phyloP scores from a whole-genome alignment of 2,113 vertebrate species.

The Syngnathus scovelli region DNA sequence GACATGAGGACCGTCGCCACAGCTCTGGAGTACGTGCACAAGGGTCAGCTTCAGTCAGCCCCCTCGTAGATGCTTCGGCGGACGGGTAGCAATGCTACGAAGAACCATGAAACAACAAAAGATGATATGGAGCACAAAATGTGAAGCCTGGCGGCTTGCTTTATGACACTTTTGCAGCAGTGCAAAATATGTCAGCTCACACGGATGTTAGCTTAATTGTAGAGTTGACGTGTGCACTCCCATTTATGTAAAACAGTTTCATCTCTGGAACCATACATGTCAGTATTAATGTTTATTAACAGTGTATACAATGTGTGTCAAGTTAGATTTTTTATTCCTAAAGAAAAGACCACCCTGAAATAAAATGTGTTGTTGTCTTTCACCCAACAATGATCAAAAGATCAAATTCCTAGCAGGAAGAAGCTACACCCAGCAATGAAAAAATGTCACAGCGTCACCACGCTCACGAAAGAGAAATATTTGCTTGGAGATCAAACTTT shows the following conservation, averaged over 20 bases:
- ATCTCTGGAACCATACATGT: slow-evolving; percentile 1
- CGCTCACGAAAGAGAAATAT: no score
- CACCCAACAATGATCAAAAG: no score
- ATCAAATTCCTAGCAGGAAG: no score
- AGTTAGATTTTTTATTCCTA: slow-evolving; percentile 15
- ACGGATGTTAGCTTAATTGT: neutral
- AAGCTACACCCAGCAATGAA: no score
- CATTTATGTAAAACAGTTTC: slow-evolving; percentile 5
- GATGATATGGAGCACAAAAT: neutral
- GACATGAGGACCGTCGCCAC: slow-evolving; percentile 95
- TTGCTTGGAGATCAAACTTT: no score
- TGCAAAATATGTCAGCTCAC: neutral
- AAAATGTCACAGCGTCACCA: no score
- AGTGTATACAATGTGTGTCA: neutral
- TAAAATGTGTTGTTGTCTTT: neutral
- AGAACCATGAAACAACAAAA: neutral
- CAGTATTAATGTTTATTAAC: slow-evolving; percentile 2
- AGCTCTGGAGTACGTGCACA: slow-evolving; percentile 89
- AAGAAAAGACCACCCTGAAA: slow-evolving; percentile 18
- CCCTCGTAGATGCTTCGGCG: slow-evolving; percentile 59
- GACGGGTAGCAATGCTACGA: neutral
- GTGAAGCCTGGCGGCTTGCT: neutral
- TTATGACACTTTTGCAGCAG: slow-evolving; percentile 1
- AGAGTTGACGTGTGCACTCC: neutral
- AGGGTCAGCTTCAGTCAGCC: slow-evolving; percentile 82